Evolutionary conservation across 2,888 invertebrate species (phyloP).

Genomic region (Drosophila ezoana): DNA sequence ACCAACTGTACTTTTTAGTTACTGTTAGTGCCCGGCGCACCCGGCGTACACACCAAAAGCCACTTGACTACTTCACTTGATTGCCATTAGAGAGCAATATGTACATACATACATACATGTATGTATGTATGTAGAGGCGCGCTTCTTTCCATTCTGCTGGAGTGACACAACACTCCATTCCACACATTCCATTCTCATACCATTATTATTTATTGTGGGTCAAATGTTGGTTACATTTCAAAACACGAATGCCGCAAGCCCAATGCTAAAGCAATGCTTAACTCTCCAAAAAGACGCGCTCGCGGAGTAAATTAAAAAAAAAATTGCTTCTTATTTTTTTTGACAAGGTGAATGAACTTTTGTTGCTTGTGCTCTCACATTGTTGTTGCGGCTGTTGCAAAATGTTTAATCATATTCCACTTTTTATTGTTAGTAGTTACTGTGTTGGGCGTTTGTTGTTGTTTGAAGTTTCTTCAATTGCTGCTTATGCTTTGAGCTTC

Average conservation of each 20-base stretch:
- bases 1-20: slow-evolving; percentile 80
- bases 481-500: slow-evolving; percentile 1
- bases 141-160: slow-evolving; percentile 49
- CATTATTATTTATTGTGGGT: slow-evolving; percentile 68
- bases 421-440: slow-evolving; percentile 31
- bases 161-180: slow-evolving; percentile 45
- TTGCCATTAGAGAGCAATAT: slow-evolving; percentile 73
- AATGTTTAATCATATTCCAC: slow-evolving; percentile 50
- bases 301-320: slow-evolving; percentile 4
- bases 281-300: slow-evolving; percentile 13
- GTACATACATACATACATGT: slow-evolving; percentile 10
- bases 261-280: slow-evolving; percentile 40
- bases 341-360: slow-evolving; percentile 79
- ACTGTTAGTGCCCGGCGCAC: slow-evolving; percentile 68
- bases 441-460: slow-evolving; percentile 5
- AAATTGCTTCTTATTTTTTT: slow-evolving; percentile 16
- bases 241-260: slow-evolving; percentile 44
- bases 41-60: slow-evolving; percentile 58
- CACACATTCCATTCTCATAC: slow-evolving; percentile 33
- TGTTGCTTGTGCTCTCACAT: slow-evolving; percentile 32
- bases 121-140: slow-evolving; percentile 27
- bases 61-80: slow-evolving; percentile 81
- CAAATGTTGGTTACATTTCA: slow-evolving; percentile 69
- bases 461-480: slow-evolving; percentile 1
- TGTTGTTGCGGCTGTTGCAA: slow-evolving; percentile 41